phyloP scores from a whole-genome alignment of 2,113 vertebrate genomes.

The Notarius quadriscutis region DNA sequence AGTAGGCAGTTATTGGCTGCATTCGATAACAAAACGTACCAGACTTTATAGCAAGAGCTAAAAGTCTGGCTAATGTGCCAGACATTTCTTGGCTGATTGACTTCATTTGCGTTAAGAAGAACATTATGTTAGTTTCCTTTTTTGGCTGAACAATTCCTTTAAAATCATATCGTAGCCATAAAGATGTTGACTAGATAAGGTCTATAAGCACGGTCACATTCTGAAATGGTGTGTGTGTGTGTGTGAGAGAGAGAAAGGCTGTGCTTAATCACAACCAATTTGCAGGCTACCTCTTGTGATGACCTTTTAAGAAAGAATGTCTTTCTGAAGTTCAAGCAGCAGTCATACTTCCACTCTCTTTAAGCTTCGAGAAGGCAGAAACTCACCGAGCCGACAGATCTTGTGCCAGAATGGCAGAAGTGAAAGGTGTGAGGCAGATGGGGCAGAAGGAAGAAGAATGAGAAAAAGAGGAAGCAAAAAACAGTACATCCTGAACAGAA shows the following conservation, averaged over 20 bases:
- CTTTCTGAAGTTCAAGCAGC: slow-evolving; percentile 44
- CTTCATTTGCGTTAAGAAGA: neutral
- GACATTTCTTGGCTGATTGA: neutral
- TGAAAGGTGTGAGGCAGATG: slow-evolving; percentile 26
- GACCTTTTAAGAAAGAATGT: slow-evolving; percentile 35
- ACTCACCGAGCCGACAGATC: slow-evolving; percentile 31
- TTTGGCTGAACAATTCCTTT: neutral
- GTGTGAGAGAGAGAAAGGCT: neutral
- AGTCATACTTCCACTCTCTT: slow-evolving; percentile 30
- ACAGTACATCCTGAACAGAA: neutral
- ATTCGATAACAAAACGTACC: neutral
- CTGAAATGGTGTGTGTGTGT: neutral
- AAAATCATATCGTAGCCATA: slow-evolving; percentile 18
- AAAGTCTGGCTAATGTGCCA: neutral
- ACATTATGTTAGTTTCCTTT: neutral
- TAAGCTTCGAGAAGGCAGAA: slow-evolving; percentile 33
- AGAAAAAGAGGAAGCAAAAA: neutral
- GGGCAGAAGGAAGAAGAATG: slow-evolving; percentile 3
- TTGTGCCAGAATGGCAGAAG: slow-evolving; percentile 45
- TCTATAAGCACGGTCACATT: neutral
- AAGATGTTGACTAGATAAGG: slow-evolving; percentile 14
- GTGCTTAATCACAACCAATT: slow-evolving; percentile 54
- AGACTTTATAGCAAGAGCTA: neutral
- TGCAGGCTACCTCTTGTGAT: slow-evolving; percentile 59
- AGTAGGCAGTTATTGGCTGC: neutral